Percentiles rank a stretch among this genome's conserved stretches.
These are phyloP conservation scores for Cactoblastis cactorum DNA, from an alignment of 2,888 invertebrate species.

Conservation along the genomic window DNA sequence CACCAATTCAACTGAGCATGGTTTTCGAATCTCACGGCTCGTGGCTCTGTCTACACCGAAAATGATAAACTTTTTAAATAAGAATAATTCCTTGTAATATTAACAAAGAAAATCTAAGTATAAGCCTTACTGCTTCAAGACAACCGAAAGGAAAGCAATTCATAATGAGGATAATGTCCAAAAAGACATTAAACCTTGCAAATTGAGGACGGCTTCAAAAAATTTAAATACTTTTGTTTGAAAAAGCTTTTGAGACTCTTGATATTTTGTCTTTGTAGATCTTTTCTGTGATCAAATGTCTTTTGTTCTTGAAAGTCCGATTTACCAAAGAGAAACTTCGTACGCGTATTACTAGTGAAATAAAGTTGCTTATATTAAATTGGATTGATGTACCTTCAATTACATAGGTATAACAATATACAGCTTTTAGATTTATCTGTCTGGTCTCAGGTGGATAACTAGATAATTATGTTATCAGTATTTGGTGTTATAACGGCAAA, in stretches of 20 bases:
- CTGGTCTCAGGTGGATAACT: too few species aligned
- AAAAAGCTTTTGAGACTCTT: not conserved
- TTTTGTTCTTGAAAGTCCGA: not conserved
- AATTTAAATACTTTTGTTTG: conserved; percentile 5
- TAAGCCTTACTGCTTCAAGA: not conserved
- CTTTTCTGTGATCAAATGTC: not conserved
- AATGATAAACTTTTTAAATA: not conserved
- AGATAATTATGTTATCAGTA: too few species aligned
- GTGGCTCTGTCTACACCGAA: too few species aligned
- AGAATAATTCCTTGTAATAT: not conserved
- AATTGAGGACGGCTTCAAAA: conserved; percentile 6
- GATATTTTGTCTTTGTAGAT: conserved; percentile 1
- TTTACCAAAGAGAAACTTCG: not conserved
- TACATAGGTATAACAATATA: too few species aligned
- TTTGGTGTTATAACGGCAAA: too few species aligned
- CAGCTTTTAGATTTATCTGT: too few species aligned
- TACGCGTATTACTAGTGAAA: too few species aligned
- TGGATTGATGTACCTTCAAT: too few species aligned
- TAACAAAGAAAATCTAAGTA: not conserved
- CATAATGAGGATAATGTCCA: conserved; percentile 9
- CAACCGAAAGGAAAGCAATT: not conserved
- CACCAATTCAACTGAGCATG: too few species aligned
- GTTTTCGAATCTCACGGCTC: too few species aligned
- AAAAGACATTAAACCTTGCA: conserved; percentile 4
- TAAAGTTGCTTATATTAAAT: too few species aligned